Evolutionary conservation across 1,140 invertebrate species (phyloP).

Genomic region (Homalodisca vitripennis): DNA sequence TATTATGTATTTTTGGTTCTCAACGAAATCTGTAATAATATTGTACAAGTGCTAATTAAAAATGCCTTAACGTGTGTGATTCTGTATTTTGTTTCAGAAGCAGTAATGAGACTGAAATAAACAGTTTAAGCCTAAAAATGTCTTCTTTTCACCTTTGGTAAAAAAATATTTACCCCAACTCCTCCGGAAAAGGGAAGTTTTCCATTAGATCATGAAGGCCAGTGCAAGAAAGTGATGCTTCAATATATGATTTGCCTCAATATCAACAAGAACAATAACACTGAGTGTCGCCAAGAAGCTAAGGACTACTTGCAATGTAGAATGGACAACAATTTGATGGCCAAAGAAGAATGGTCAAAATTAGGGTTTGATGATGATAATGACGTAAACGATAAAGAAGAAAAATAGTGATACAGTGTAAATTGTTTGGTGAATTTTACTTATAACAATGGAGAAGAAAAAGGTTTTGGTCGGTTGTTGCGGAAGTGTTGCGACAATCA

Average conservation of each 20-base stretch:
- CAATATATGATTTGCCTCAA: slow-evolving; percentile 87
- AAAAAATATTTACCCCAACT: slow-evolving; percentile 78
- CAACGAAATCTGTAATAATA: too few species aligned
- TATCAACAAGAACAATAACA: slow-evolving; percentile 71
- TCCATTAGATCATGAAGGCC: slow-evolving; percentile 88
- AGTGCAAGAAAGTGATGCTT: slow-evolving; percentile 85
- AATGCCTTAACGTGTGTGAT: too few species aligned
- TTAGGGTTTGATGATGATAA: slow-evolving; percentile 64
- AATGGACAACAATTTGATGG: slow-evolving; percentile 93
- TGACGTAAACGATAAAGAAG: neutral
- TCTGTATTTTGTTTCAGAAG: too few species aligned
- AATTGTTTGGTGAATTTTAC: too few species aligned
- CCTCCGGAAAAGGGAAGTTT: slow-evolving; percentile 87
- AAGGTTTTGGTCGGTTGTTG: slow-evolving; percentile 81
- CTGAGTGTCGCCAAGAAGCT: slow-evolving; percentile 71
- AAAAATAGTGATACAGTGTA: slow-evolving; percentile 7
- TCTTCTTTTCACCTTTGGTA: slow-evolving; percentile 80
- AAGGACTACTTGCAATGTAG: slow-evolving; percentile 88
- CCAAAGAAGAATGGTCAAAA: slow-evolving; percentile 85
- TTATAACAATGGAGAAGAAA: slow-evolving; percentile 41
- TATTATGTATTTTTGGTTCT: too few species aligned
- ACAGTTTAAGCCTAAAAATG: too few species aligned
- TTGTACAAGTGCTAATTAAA: too few species aligned
- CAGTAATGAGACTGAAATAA: too few species aligned
- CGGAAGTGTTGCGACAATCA: slow-evolving; percentile 90